Evolutionary conservation across 2,888 invertebrate genomes (phyloP), one percentile per base, ranked within the genome.

Genomic region (Apamea crenata): DNA sequence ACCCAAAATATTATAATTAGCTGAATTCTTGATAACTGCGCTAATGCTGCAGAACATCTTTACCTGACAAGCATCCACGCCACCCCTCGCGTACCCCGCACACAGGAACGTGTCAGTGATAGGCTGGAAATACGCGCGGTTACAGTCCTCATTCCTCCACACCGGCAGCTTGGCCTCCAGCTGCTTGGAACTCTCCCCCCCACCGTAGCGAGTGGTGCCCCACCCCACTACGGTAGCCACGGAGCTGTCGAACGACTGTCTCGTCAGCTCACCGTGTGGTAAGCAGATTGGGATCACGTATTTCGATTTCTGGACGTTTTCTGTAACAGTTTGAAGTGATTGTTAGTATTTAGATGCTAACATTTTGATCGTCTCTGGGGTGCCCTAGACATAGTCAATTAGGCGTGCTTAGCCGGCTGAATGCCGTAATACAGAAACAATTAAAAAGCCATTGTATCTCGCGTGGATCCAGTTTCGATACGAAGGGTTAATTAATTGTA

Each of bases 51-150:
- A 29, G 16, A 61, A 29, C n/a, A 21, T 47, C 4, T 47, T 91
- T 81, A 98, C 98, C 97, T 99, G 99, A 92, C 99, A 99, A n/a
- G 99, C 99, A 92, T 99, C 99, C 67, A 98, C 98, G 1, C 99
- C 99, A 1, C 99, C 99, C 91, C 99, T 98, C 3, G 98, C 98
- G 91, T 98, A 98, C 0, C 99, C 99, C 36, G 99, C 99, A 92
- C 99, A 99, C 44, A 99, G 96, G 93, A 99, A 99, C 84, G 98
- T 99, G 80, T 98, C 98, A 0, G 98, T 99, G 88, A 99, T 99
- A 0, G 99, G 99, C 93, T 99, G 99, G 95, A 99, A 99, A 95
- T 99, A 99, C 0, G 99, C 98, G 79, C 98, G 97, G 94, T 99
- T 98, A 91, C 99, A 99, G 92, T 99, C 99, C 89, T 98, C 98